A percentile compares a stretch with the other conserved stretches of the same genome.
Evolutionary conservation across 2,888 invertebrate species (phyloP).

Genomic region (Frankliniella intonsa): DNA sequence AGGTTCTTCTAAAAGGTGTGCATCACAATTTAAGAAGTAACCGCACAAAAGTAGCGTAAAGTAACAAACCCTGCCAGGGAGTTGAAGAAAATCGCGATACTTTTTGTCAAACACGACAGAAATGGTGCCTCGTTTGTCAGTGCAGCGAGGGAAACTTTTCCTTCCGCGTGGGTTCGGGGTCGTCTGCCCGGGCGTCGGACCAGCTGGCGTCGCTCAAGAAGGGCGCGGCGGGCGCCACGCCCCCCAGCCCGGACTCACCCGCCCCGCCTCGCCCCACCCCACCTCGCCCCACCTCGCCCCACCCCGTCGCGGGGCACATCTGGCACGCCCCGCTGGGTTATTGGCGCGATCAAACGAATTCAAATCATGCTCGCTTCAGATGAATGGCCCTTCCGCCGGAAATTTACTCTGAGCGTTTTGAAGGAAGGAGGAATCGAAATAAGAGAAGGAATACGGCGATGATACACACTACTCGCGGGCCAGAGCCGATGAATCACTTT

Average conservation of each 20-base stretch:
- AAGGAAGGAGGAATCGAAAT: not conserved
- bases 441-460: not conserved
- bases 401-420: not conserved
- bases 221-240: not conserved
- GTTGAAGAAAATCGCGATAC: no score
- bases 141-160: not conserved
- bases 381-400: not conserved
- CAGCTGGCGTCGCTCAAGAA: not conserved
- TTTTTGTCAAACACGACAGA: no score
- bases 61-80: no score
- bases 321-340: conserved; percentile 20
- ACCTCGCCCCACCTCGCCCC: not conserved
- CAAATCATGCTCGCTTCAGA: conserved; percentile 24
- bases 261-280: not conserved
- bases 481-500: no score
- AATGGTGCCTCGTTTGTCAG: no score
- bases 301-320: not conserved
- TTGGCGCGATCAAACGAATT: conserved; percentile 25
- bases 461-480: not conserved
- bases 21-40: no score
- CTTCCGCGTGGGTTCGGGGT: conserved; percentile 3
- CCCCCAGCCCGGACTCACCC: not conserved
- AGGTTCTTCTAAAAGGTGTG: no score
- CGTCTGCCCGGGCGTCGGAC: not conserved
- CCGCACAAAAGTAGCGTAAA: no score